Evolutionary conservation across 1,140 invertebrate species (phyloP), one percentile per base, ranked within the genome.

Genomic region (Nasonia longicornis): DNA sequence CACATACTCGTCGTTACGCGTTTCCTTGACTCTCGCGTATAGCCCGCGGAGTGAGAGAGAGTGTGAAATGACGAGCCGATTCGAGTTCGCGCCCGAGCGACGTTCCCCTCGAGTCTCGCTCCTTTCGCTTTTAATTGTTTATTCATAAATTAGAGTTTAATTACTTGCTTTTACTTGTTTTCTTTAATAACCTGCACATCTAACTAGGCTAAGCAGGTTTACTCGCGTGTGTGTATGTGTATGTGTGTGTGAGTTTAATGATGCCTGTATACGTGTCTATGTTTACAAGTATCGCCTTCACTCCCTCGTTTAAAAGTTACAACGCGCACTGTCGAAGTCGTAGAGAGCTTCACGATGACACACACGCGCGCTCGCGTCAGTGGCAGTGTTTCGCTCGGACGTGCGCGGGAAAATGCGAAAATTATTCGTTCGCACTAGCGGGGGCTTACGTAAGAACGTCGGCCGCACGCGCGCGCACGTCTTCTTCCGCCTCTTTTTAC

Each of bases 1-100:
- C 70, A 63, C 78, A 69, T 82, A 82, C 81, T 82, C 81, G 48
- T 82, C 81, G 66, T 82, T 82, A 82, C 81, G 81, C 81, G 77
- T 82, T 79, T 82, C 81, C 76, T 82, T 76, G 66, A 71, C 72
- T 82, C 31, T 74, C 58, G 74, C 66, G 42, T 75, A 66, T 58
- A 58, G 52, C 2, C 22, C 52, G 80, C 52, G 80, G 69, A 81
- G 80, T 38, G 35, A 71, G 35, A 67, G 66, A n/a, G 69, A 71
- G 69, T 67, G 64, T 76, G 64, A 80, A 69, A 48, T 75, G 66
- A 81, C 76, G 29, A 76, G 66, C 48, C 70, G 58, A 76, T 70
- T 76, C 64, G 48, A 81, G 31, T 71, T 58, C 16, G 70, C 64
- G 72, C 71, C 64, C 31, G 0, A 77, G 26, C 29, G 35, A 66